Evolutionary conservation across 1,140 invertebrate species (phyloP), one percentile per base, ranked within the genome.

Genomic region (Drosophila suzukii): DNA sequence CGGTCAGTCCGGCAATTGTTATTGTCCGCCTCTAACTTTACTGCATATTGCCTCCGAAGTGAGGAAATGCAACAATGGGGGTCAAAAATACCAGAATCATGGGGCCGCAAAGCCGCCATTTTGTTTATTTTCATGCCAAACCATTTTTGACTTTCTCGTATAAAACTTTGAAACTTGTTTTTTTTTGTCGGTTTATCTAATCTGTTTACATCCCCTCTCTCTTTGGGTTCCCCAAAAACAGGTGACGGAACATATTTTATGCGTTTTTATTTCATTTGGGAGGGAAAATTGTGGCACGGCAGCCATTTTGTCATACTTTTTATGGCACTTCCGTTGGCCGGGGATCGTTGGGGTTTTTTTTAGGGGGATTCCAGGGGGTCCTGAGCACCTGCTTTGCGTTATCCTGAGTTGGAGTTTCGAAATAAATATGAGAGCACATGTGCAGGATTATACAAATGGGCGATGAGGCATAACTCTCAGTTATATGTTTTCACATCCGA

Each of bases 391-490:
- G 57, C 58, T 41, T 56, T 74, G 50, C 36, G 58, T 72, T 71
- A 71, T 58, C 36, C 68, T 20, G 41, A 75, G 50, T 44, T 57
- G 74, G 62, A 67, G 73, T 75, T 75, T 38, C 49, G 58, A 75
- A 80, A 73, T 65, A 72, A 76, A 85, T 72, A 83, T 79, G 75
- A 72, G 82, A 86, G 66, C 84, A 88, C 75, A 86, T 86, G 83
- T 88, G 84, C 58, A 49, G 83, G 79, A 83, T 86, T 86, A 86
- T 88, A 76, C 63, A 79, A 68, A 79, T 77, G 62, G 75, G 63
- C 63, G 56, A 72, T 71, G 67, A 71, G 67, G 67, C 65, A 71
- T 71, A 71, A 71, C 65, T 71, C 67, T 57, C 30, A 15, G 20
- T 58, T 38, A 47, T 58, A 39, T 38, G 34, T 46, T 20, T 20